Evolutionary conservation across 2,888 invertebrate species (phyloP), one percentile per base, ranked within the genome.

Genomic region (Parasteatoda lunata): DNA sequence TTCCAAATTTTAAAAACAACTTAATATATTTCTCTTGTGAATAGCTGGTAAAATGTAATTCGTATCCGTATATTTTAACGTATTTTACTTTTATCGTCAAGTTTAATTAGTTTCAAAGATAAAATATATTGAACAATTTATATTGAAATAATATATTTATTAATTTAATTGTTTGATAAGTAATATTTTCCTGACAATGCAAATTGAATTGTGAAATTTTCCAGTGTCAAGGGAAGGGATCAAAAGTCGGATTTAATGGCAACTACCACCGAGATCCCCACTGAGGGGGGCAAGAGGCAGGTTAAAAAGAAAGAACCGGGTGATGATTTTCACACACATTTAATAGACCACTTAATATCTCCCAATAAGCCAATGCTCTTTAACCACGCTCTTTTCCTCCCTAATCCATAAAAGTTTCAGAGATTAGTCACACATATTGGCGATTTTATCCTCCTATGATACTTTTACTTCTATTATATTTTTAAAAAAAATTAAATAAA

Each of bases 271-370:
- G 11, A 54, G 59, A 11, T 49, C 9, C 64, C 11, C 30, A 64
- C 48, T 48, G 64, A 64, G 49, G 15, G 5, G 59, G 64, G 11
- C 70, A 70, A 70, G 47, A 45, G 69, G 15, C 69, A 8, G 47
- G 13, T 70, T 70, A 15, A 64, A 69, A 66, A 72, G 66, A 72
- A 72, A 73, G 49, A 73, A 72, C 51, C 80, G 80, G 47, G 45
- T 80, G 80, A 66, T 13, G 65, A 66, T 72, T 80, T 80, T 80
- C 80, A 73, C 80, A 80, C 80, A 72, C 30, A 45, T 30, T 11
- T 52, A 47, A 65, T 65, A 49, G 48, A 13, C 49, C 80, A 54
- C 64, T 71, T 78, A 65, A 71, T 59, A 80, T 80, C 77, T 54
- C 13, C 8, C n/a, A 15, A 47, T 66, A 4, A 9, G 7, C n/a